Percentiles rank a stretch among this genome's conserved stretches.
phyloP scores from a whole-genome alignment of 1,140 invertebrate species.

The Camponotus floridanus region DNA sequence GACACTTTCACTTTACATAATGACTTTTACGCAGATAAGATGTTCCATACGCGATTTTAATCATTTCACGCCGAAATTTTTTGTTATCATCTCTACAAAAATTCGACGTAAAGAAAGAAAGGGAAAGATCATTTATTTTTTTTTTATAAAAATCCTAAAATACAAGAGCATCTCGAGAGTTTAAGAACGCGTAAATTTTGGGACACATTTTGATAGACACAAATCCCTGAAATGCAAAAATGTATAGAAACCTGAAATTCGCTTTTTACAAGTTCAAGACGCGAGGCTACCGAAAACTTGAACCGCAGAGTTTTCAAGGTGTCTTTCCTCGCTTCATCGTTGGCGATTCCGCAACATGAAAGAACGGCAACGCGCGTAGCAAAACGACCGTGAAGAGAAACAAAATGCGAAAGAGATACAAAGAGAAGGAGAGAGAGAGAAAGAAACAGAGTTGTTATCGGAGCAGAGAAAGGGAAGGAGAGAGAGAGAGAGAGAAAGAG shows the following conservation, averaged over 20 bases:
- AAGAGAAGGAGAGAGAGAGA: conserved; percentile 3
- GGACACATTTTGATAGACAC: neutral
- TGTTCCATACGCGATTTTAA: conserved; percentile 1
- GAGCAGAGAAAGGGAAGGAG: neutral
- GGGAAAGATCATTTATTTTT: neutral
- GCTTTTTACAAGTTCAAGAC: neutral
- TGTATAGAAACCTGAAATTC: neutral
- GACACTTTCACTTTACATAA: conserved; percentile 75
- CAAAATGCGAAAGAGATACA: conserved; percentile 7
- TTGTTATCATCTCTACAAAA: neutral
- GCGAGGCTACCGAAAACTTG: neutral
- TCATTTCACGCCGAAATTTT: neutral
- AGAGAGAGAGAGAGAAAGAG: conserved; percentile 8
- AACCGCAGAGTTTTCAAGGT: neutral
- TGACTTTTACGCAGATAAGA: conserved; percentile 17
- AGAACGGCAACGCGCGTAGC: conserved; percentile 15
- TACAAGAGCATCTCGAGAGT: neutral
- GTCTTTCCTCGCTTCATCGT: neutral
- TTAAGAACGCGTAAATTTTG: neutral
- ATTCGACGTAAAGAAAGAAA: too few species aligned
- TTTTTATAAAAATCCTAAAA: neutral
- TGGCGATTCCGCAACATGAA: neutral
- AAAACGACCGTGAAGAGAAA: neutral
- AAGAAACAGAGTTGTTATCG: neutral
- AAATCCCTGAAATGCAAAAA: neutral